Base-by-base conservation (phyloP, 2,888 invertebrate genomes). In the Notocelia uddmanniana region DNA sequence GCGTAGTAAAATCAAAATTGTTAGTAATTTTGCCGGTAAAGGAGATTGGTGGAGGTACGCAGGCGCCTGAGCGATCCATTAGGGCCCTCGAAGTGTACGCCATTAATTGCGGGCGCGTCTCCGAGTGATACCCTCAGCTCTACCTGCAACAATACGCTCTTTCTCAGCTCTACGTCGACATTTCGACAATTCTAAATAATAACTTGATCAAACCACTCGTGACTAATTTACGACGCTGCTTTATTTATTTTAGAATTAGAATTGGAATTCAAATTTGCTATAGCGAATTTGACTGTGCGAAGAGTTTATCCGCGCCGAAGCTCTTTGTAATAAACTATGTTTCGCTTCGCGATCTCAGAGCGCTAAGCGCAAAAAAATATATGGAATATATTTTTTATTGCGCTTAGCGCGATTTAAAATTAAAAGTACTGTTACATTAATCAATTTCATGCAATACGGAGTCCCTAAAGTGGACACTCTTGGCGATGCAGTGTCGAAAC, bases 31-130 rank as follows among this genome's bases (percentile, higher is more conserved):
- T 62, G 48, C 41, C 18, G 59, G 54, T 31, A 41, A 48, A 62
- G 18, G 41, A 72, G 76, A 67, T 73, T 73, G 69, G 67, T 60
- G 72, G 71, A 73, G 67, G 70, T 58, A 75, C 74, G 74, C 60
- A 76, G 79, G 75, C 77, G 76, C 77, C 80, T 78, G 75, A 78
- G 76, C 77, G 79, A 79, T 84, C 83, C 81, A 83, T 82, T 84
- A 83, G 80, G 76, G 76, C 77, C 79, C 78, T 80, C 74, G 77
- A 81, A 82, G 80, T 79, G 78, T 74, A 76, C 63, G 67, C 78
- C 77, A 83, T 85, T 83, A 81, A 83, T 83, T 83, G 80, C 78
- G 73, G 78, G 76, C 74, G 74, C 78, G 76, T 76, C 79, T 71
- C 68, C 62, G 68, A 76, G 73, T 76, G 77, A 79, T 79, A 75